Evolutionary conservation across 1,140 invertebrate genomes (phyloP).

Genomic region (Plodia interpunctella): DNA sequence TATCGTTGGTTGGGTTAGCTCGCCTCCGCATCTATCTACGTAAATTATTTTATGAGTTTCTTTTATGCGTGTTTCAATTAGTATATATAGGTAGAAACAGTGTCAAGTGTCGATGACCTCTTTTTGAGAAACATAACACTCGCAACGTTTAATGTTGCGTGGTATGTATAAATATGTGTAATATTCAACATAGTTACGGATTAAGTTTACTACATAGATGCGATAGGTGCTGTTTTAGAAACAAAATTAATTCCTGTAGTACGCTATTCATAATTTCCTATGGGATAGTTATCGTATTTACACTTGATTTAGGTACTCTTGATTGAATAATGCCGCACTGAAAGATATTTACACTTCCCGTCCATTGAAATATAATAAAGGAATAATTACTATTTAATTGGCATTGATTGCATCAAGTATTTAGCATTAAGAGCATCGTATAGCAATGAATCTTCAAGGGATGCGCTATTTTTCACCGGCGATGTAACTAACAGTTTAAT

Average conservation of each 20-base stretch:
- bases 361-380: not conserved
- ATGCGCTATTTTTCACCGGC: slow-evolving; percentile 5
- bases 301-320: too few species aligned
- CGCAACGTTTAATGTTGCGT: not conserved
- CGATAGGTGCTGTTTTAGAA: too few species aligned
- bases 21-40: slow-evolving; percentile 21
- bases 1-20: slow-evolving; percentile 27
- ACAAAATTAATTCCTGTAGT: too few species aligned
- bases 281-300: too few species aligned
- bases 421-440: not conserved
- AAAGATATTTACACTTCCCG: slow-evolving; percentile 1
- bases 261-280: too few species aligned
- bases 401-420: not conserved
- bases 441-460: slow-evolving; percentile 4
- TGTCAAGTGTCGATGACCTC: not conserved
- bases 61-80: not conserved
- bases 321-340: not conserved
- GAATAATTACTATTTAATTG: not conserved
- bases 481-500: slow-evolving; percentile 15
- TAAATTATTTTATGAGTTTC: not conserved
- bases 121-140: not conserved
- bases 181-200: too few species aligned
- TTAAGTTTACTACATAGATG: too few species aligned
- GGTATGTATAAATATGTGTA: too few species aligned
- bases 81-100: not conserved